These are phyloP conservation scores for Uria lomvia DNA, from an alignment of 2,113 vertebrate genomes.

Conservation along the genomic window DNA sequence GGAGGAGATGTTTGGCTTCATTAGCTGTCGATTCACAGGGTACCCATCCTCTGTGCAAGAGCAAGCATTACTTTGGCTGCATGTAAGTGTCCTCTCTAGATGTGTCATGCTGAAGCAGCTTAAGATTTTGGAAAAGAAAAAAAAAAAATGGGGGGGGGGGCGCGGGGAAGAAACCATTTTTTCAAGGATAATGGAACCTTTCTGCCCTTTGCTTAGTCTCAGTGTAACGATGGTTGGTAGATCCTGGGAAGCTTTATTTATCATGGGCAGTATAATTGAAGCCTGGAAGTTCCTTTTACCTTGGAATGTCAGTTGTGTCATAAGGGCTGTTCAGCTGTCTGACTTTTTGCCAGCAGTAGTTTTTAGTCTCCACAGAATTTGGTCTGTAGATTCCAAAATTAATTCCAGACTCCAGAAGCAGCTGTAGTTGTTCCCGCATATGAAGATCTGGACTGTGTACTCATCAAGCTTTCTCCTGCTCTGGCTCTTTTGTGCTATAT, in stretches of 20 bases:
- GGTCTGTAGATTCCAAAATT: not conserved
- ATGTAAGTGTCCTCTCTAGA: constrained; percentile 78
- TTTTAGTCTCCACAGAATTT: not conserved
- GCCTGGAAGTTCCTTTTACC: not conserved
- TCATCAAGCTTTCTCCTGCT: not conserved
- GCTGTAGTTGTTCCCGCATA: not conserved
- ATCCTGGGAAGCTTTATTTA: not conserved
- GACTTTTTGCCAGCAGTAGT: not conserved
- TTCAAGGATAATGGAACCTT: not conserved
- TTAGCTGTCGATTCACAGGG: constrained; percentile 96
- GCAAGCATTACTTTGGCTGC: constrained; percentile 96
- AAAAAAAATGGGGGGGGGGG: fast-evolving
- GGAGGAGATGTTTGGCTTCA: constrained; percentile 99
- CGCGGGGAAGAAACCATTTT: not conserved
- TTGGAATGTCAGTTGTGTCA: not conserved
- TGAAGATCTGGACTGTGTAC: not conserved
- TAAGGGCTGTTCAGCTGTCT: not conserved
- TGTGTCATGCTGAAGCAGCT: not conserved
- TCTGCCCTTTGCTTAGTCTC: not conserved
- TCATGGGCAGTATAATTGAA: not conserved
- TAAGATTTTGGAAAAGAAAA: not conserved
- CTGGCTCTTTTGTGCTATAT: not conserved
- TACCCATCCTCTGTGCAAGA: constrained; percentile 97
- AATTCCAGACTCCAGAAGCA: not conserved
- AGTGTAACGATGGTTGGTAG: not conserved